Percentiles rank a stretch among this genome's conserved stretches.
Conservation (phyloP, 2,888 invertebrate species). For the Papilio protenor region DNA sequence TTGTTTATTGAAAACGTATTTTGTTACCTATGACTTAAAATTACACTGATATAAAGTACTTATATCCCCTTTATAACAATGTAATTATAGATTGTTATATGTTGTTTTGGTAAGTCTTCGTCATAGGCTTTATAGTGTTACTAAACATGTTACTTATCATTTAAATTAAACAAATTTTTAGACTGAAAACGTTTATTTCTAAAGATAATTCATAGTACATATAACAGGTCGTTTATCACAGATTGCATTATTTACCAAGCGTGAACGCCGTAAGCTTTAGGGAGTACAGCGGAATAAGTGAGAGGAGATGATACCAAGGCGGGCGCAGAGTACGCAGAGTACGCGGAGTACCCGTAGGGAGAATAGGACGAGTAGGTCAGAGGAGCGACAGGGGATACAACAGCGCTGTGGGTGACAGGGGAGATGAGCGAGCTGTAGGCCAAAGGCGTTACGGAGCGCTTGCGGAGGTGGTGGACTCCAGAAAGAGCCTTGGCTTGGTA, state of each 20-base stretch:
- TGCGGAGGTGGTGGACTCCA: slow-evolving; percentile 71
- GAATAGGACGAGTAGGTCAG: slow-evolving; percentile 52
- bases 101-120: neutral
- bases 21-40: too few species aligned
- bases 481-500: slow-evolving; percentile 77
- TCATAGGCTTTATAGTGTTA: neutral
- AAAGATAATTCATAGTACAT: slow-evolving; percentile 3
- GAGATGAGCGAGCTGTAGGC: slow-evolving; percentile 60
- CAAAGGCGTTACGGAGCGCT: slow-evolving; percentile 64
- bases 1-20: neutral
- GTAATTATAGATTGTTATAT: neutral
- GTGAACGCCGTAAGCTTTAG: slow-evolving; percentile 38
- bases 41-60: neutral
- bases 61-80: neutral
- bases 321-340: slow-evolving; percentile 54
- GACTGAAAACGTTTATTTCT: slow-evolving; percentile 4
- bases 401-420: slow-evolving; percentile 59
- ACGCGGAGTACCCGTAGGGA: slow-evolving; percentile 46
- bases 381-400: slow-evolving; percentile 51
- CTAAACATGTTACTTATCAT: neutral
- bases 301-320: slow-evolving; percentile 36
- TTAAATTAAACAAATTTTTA: neutral
- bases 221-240: neutral
- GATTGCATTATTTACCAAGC: slow-evolving; percentile 35
- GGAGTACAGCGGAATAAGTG: slow-evolving; percentile 27